phyloP scores from a whole-genome alignment of 2,113 vertebrate species.

The Xenopus tropicalis region UCB_Xtro_10.0 CM004443.2:194652001-194652500 shows the following conservation, averaged over 20 bases:
- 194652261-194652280: slow-evolving; percentile 15
- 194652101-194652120: slow-evolving; percentile 36
- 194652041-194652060: slow-evolving; percentile 25
- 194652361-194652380: no score
- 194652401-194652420: no score
- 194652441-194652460: no score
- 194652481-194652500: no score
- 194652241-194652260: slow-evolving; percentile 32
- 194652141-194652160: slow-evolving; percentile 39
- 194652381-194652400: no score
- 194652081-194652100: slow-evolving; percentile 40
- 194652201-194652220: slow-evolving; percentile 26
- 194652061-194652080: slow-evolving; percentile 33
- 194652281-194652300: background rate
- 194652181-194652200: slow-evolving; percentile 22
- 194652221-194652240: slow-evolving; percentile 33
- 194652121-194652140: slow-evolving; percentile 42
- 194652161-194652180: slow-evolving; percentile 37
- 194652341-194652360: no score
- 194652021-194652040: slow-evolving; percentile 20
- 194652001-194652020: no score
- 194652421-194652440: no score
- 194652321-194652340: no score
- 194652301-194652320: no score
- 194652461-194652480: no score